Conservation (phyloP, 2,797 vertebrate species). For the Anguilla pacifica region DNA sequence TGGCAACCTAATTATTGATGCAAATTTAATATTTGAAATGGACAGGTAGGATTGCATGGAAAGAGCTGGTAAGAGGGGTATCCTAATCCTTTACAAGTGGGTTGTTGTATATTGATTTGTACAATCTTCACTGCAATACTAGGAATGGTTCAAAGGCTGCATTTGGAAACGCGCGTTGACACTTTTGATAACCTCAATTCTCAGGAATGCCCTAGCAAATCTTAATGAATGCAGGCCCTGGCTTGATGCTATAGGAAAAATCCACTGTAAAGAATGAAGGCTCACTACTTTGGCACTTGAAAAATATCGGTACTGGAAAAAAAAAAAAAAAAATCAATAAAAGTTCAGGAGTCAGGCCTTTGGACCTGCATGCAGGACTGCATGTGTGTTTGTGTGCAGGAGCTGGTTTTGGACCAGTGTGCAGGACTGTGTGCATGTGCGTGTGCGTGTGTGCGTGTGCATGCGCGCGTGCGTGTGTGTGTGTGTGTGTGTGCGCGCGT, state of each 20-base stretch:
- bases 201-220: background rate
- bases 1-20: background rate
- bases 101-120: background rate
- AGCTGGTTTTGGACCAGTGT: too few species aligned
- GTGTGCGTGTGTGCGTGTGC: too few species aligned
- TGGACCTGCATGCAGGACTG: background rate
- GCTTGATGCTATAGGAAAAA: background rate
- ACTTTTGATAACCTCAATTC: background rate
- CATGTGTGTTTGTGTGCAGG: background rate
- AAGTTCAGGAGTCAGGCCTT: background rate
- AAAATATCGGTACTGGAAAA: background rate
- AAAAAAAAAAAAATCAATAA: background rate
- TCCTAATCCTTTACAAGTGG: background rate
- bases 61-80: background rate
- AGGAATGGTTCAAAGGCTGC: background rate
- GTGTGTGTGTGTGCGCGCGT: too few species aligned
- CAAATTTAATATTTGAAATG: too few species aligned
- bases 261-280: background rate
- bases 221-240: background rate
- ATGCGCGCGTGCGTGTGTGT: too few species aligned
- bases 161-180: background rate
- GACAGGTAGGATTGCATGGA: background rate
- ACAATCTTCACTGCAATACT: background rate
- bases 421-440: too few species aligned
- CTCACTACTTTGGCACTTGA: constrained; percentile 25